Percentiles rank a stretch among this genome's conserved stretches.
Evolutionary conservation across 2,888 invertebrate genomes (phyloP).

Genomic region (Hemaris fuciformis): DNA sequence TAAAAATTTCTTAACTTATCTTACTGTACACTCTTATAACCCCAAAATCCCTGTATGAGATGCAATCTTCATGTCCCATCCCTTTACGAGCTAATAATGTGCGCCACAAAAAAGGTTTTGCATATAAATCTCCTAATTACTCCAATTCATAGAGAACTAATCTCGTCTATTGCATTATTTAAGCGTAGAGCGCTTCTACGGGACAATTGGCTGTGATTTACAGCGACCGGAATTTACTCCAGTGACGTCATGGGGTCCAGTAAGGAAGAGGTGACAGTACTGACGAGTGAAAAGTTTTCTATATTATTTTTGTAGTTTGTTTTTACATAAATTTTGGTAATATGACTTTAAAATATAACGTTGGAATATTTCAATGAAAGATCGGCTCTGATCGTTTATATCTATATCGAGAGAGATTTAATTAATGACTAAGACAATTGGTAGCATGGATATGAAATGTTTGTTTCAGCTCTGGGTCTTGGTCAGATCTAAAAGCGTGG

Average conservation of each 20-base stretch:
- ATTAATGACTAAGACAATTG: no score
- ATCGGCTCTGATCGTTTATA: no score
- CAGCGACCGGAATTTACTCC: constrained; percentile 51
- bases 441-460: no score
- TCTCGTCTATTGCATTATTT: constrained; percentile 63
- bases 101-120: constrained; percentile 76
- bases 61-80: constrained; percentile 29
- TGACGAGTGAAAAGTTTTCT: constrained; percentile 22
- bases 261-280: constrained; percentile 23
- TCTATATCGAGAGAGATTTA: no score
- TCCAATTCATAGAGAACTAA: constrained; percentile 67
- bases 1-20: neutral
- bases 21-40: constrained; percentile 51
- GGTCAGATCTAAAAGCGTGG: no score
- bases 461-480: no score
- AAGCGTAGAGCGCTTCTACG: constrained; percentile 62
- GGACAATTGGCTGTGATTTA: constrained; percentile 73
- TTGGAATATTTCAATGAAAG: no score
- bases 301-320: constrained; percentile 13
- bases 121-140: constrained; percentile 81
- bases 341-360: no score
- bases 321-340: neutral
- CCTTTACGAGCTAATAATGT: constrained; percentile 75
- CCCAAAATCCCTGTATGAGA: constrained; percentile 63
- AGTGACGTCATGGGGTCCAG: constrained; percentile 21